A percentile compares a stretch with the other conserved stretches of the same genome.
These are phyloP conservation scores for Calidris pugnax DNA, from an alignment of 2,113 vertebrate genomes.

Conservation along the genomic window DNA sequence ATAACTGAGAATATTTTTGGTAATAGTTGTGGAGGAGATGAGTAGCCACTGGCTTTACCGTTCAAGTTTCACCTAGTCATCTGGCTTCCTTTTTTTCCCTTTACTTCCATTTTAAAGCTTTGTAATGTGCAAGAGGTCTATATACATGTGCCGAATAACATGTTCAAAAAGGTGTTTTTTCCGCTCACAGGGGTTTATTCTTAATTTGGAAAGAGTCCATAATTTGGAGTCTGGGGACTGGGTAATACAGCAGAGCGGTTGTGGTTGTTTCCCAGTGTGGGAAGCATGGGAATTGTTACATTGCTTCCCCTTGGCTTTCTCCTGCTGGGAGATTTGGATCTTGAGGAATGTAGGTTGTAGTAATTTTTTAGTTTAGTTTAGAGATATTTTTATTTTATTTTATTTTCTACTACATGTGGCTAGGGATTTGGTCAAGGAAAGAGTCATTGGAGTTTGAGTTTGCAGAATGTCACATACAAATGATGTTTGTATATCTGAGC, in stretches of 20 bases:
- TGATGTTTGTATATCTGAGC: background rate
- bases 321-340: background rate
- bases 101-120: background rate
- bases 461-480: no score
- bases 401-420: background rate
- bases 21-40: background rate
- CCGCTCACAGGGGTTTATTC: fast-evolving
- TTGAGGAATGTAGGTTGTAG: background rate
- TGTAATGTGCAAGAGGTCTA: fast-evolving
- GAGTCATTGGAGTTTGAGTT: background rate
- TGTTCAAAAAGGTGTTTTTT: background rate
- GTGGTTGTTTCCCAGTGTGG: background rate
- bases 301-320: background rate
- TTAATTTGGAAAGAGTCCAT: background rate
- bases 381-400: background rate
- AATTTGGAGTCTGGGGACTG: background rate
- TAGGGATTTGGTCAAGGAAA: background rate
- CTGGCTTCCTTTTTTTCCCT: background rate
- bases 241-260: background rate
- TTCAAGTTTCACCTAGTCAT: background rate
- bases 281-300: background rate
- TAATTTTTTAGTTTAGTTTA: background rate
- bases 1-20: background rate
- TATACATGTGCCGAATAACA: background rate
- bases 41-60: background rate